Evolutionary conservation across 2,113 vertebrate genomes (phyloP), one percentile per base, ranked within the genome.

Genomic region (Oncorhynchus clarkii): DNA sequence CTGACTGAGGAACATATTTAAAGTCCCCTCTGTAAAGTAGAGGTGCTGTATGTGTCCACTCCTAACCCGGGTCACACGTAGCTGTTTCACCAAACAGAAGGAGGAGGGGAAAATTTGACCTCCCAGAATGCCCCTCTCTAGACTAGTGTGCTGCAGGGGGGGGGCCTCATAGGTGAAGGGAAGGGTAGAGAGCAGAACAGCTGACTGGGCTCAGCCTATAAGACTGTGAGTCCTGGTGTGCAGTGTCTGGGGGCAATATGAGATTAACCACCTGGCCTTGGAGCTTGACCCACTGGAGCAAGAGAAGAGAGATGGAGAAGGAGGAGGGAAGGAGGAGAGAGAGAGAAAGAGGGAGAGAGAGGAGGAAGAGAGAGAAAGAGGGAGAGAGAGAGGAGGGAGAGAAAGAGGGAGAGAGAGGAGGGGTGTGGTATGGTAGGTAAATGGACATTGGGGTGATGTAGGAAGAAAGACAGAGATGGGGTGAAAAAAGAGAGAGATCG

Each of bases 241-340:
- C 79, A 83, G 83, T 88, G 90, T 89, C 90, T 90, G 75, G 79
- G 87, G 88, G 87, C 80, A 87, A 90, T 90, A 90, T 91, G 90
- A 89, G 87, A 89, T 91, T 91, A 91, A 92, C 91, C 90, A 91
- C 88, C 89, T 91, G 88, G 88, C 81, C 89, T 86, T 70, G 76
- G 89, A 90, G 88, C 82, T 88, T 89, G 88, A 91, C 87, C 88
- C 85, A 85, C 76, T 89, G 86, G 82, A 88, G 85, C 71, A 82
- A 82, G 59, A 49, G 66, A 26, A 20, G 24, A 49, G 13, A 31
- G 22, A 67, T 22, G 48, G 20, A 26, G 18, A 31, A 31, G 71
- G 77, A 84, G 84, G 76, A 67, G 60, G 73, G 76, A 73, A 13
- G 69, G 77, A 69, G 70, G 69, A 24, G 22, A 72, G 51, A 74